Conservation (phyloP, 1,140 invertebrate species). For the Drosophila kanapiae region DNA sequence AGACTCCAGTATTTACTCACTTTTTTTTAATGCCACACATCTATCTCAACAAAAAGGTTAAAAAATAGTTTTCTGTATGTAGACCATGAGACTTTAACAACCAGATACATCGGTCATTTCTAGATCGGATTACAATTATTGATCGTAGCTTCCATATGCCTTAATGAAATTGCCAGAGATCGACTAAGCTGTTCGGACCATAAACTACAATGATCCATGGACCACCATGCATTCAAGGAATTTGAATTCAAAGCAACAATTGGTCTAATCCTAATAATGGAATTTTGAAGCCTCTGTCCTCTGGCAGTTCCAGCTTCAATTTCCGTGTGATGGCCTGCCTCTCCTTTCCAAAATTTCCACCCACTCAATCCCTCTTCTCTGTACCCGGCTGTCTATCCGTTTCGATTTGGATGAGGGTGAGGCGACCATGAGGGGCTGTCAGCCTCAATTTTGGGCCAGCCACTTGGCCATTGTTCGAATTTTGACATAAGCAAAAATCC, state of each 20-base stretch:
- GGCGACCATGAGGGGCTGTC: slow-evolving; percentile 54
- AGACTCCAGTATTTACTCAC: no score
- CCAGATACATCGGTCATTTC: background rate
- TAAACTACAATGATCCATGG: background rate
- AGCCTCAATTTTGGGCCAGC: slow-evolving; percentile 74
- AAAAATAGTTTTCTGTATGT: no score
- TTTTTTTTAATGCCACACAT: no score
- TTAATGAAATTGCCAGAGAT: background rate
- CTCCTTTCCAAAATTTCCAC: background rate
- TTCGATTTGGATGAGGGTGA: slow-evolving; percentile 12
- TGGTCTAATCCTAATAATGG: slow-evolving; percentile 75
- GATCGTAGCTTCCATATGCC: background rate
- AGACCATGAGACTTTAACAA: no score
- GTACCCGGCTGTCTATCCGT: slow-evolving; percentile 32
- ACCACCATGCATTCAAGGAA: background rate
- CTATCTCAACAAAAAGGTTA: no score
- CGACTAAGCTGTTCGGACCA: background rate
- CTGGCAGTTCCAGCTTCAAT: slow-evolving; percentile 40
- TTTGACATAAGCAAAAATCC: slow-evolving; percentile 82
- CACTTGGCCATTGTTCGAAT: slow-evolving; percentile 76
- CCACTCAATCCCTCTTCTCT: slow-evolving; percentile 1
- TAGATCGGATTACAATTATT: background rate
- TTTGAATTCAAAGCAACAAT: slow-evolving; percentile 48
- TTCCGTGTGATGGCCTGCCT: slow-evolving; percentile 8
- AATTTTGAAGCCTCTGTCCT: slow-evolving; percentile 48